Evolutionary conservation across 2,113 vertebrate genomes (phyloP).

Genomic region (Sander lucioperca): DNA sequence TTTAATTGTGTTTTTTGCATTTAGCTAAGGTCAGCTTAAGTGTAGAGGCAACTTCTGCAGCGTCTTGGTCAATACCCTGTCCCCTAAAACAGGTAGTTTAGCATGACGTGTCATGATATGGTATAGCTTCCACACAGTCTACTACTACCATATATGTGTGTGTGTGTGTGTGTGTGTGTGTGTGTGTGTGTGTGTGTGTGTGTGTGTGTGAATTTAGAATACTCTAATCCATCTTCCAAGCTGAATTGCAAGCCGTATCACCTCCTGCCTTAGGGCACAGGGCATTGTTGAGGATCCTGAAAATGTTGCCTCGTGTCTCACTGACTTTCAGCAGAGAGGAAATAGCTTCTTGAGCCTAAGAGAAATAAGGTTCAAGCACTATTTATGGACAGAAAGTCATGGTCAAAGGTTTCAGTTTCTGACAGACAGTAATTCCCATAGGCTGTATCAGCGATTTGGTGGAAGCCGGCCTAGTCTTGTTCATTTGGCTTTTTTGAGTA

Average conservation of each 20-base stretch:
- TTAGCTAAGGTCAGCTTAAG: neutral
- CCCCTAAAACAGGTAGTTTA: neutral
- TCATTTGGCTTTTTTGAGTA: slow-evolving; percentile 55
- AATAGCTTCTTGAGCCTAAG: slow-evolving; percentile 48
- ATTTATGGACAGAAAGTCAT: slow-evolving; percentile 59
- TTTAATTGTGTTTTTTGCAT: neutral
- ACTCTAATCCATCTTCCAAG: slow-evolving; percentile 32
- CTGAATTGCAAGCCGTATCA: slow-evolving; percentile 42
- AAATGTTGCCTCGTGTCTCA: slow-evolving; percentile 48
- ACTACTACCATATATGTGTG: slow-evolving; percentile 16
- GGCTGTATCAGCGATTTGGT: slow-evolving; percentile 72
- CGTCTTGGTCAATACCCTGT: neutral
- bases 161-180: too few species aligned
- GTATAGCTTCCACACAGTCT: neutral
- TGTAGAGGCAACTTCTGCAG: neutral
- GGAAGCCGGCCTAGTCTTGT: slow-evolving; percentile 49
- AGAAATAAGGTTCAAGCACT: slow-evolving; percentile 68
- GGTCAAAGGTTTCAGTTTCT: slow-evolving; percentile 72
- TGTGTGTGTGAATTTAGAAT: slow-evolving; percentile 21
- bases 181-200: too few species aligned
- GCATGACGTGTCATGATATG: slow-evolving; percentile 9
- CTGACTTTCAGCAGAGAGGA: slow-evolving; percentile 44
- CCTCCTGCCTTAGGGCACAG: slow-evolving; percentile 45
- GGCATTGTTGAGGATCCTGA: slow-evolving; percentile 39
- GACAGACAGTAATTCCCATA: slow-evolving; percentile 65